Base-by-base conservation (phyloP, 2,888 invertebrate species). In the Lasioglossum leucozonium region DNA sequence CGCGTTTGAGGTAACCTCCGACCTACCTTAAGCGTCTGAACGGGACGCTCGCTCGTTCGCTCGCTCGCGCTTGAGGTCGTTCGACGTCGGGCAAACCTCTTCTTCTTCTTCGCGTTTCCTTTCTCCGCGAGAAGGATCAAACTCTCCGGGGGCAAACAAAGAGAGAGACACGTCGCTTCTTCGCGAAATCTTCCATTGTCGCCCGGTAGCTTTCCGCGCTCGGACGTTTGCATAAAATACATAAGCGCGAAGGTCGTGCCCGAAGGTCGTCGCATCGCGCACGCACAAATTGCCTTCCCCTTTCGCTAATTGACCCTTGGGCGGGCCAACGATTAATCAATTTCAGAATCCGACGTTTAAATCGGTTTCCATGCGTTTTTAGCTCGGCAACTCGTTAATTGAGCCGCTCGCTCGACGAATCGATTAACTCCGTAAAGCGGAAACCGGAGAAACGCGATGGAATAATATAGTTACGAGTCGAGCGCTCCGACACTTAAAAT, bases 11-110 rank as follows among this genome's bases (percentile, higher is more conserved):
- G 67, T 81, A 86, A 90, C 88, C 86, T 86, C 81, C 81, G 85
- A 77, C 87, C 86, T 87, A 84, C 86, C 87, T 86, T 88, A 82
- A 86, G 62, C 77, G 69, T 77, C 55, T 51, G 67, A 65, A 58
- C 69, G 55, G 26, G 62, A 55, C 10, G 16, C 22, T 37, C 51
- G 67, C 62, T 30, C 16, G 26, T n/a, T n/a, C 30, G 22, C 62
- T 16, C 16, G 26, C 58, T 4, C 3, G 26, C 67, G 34, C 22
- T 34, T 37, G n/a, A n/a, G n/a, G n/a, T n/a, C n/a, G 22, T 55
- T 76, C 72, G 51, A 30, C 55, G 40, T 51, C 37, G 26, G 18
- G 1, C 44, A 40, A 79, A 58, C 47, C 5, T 44, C 26, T n/a
- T n/a, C n/a, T n/a, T n/a, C n/a, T n/a, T n/a, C n/a, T 10, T 34